Base-by-base conservation (phyloP, 2,797 vertebrate species). In the Parotocinclus haroldoi region DNA sequence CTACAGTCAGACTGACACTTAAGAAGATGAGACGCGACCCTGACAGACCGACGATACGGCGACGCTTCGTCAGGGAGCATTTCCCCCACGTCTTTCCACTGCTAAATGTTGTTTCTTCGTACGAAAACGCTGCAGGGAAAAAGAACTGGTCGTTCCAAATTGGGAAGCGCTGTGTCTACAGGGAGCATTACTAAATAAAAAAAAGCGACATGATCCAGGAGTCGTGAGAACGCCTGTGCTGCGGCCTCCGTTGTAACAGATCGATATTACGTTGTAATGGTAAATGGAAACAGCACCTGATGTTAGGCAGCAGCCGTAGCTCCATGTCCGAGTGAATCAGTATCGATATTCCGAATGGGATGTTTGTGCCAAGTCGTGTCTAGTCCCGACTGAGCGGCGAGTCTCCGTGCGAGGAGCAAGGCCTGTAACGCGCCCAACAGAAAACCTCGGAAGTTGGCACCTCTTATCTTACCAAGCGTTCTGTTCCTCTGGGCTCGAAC, bases 1-100 rank as follows among this genome's bases (percentile, higher is more conserved):
- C 83, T 86, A 85, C 91, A 91, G 86, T 89, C 86, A 82, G 88
- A 91, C 85, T 88, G 91, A 93, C 90, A 93, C 93, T 92, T 89
- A 88, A 82, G 84, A 88, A 72, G 82, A 93, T 92, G 86, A 81
- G n/a, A 90, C 84, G 75, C 85, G 88, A 92, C 44, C 18, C 19
- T 85, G 85, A 82, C 80, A 87, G 79, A 78, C 79, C 87, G 39
- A 48, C 7, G 87, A 91, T 87, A 86, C 87, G 83, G 82, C 86
- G 81, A 75, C 83, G 87, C 86, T 86, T 91, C 89, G 90, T 91
- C 90, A 89, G 90, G 88, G 27, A 27, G 5, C 27, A n/a, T n/a
- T n/a, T n/a, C n/a, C n/a, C n/a, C n/a, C n/a, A 27, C 27, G 27
- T 27, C 5, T 5, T 5, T 27, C 5, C 27, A 27, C 27, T 27